Conservation (phyloP, 2,113 vertebrate species). For the Bettongia penicillata region DNA sequence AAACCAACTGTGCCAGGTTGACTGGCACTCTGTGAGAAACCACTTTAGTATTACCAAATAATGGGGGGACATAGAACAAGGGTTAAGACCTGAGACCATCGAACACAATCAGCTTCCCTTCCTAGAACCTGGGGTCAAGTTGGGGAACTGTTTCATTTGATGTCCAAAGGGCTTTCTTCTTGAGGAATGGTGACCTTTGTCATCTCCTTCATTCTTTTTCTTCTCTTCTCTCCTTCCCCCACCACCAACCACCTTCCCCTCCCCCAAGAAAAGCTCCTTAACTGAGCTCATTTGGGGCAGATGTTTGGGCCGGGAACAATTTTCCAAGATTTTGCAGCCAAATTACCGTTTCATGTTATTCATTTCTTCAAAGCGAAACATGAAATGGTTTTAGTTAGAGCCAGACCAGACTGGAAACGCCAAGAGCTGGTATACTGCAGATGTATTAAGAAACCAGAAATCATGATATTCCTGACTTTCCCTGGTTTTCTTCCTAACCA, state of each 20-base stretch:
- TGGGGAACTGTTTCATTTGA: not conserved
- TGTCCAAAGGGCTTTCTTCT: not conserved
- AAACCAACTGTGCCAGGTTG: constrained; percentile 69
- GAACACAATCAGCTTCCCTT: not conserved
- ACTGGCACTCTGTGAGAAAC: constrained; percentile 69
- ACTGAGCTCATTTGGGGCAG: constrained; percentile 71
- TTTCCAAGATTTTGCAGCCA: constrained; percentile 70
- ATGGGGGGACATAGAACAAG: not conserved
- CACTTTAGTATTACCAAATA: not conserved
- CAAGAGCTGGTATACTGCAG: constrained; percentile 63
- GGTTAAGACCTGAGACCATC: not conserved
- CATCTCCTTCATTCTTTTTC: not conserved
- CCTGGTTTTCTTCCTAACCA: not conserved
- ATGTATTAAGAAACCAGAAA: constrained; percentile 26
- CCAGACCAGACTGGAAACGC: constrained; percentile 61
- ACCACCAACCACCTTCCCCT: not conserved
- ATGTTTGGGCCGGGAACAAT: constrained; percentile 69
- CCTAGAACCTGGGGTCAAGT: not conserved
- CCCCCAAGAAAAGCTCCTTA: constrained; percentile 53
- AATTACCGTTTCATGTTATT: constrained; percentile 78
- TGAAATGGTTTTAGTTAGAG: constrained; percentile 71
- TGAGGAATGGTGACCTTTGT: constrained; percentile 33
- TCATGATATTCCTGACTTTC: not conserved
- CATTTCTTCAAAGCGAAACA: constrained; percentile 79
- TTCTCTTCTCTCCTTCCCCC: not conserved